phyloP scores from a whole-genome alignment of 2,888 invertebrate species.

The Sminthurides aquaticus region DNA sequence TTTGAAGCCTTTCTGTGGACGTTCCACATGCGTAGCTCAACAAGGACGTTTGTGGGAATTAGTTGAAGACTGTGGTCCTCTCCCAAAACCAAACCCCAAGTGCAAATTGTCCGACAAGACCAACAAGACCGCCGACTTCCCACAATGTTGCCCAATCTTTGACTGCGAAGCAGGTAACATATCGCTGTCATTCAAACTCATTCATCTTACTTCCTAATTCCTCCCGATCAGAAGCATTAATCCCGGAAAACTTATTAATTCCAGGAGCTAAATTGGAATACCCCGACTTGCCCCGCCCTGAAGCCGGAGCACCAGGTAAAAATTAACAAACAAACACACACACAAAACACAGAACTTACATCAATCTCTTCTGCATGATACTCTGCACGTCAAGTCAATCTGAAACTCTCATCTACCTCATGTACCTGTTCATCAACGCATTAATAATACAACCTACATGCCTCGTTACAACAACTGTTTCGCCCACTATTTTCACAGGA shows the following conservation, averaged over 20 bases:
- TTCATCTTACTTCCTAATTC: no score
- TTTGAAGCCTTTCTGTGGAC: constrained; percentile 80
- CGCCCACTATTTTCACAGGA: constrained; percentile 5
- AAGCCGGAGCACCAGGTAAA: constrained; percentile 35
- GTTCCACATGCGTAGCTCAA: constrained; percentile 68
- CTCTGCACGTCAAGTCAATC: not conserved
- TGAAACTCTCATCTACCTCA: not conserved
- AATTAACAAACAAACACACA: constrained; percentile 14
- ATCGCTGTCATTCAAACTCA: not conserved
- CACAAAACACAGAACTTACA: constrained; percentile 21
- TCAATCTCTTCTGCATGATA: not conserved
- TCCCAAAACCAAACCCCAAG: constrained; percentile 76
- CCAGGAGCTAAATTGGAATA: constrained; percentile 66
- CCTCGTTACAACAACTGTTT: no score
- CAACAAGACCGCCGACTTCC: constrained; percentile 82
- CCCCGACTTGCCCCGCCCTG: constrained; percentile 61
- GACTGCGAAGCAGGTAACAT: constrained; percentile 68
- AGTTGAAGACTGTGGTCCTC: constrained; percentile 79
- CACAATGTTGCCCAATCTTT: constrained; percentile 75
- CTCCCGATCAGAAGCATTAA: no score
- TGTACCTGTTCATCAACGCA: not conserved
- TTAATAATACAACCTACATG: no score
- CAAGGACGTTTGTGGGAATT: constrained; percentile 70
- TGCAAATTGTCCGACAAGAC: constrained; percentile 80
- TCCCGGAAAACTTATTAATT: no score